These are phyloP conservation scores for Muraenolepis orangiensis DNA, from an alignment of 2,797 vertebrate species.

Conservation along the genomic window DNA sequence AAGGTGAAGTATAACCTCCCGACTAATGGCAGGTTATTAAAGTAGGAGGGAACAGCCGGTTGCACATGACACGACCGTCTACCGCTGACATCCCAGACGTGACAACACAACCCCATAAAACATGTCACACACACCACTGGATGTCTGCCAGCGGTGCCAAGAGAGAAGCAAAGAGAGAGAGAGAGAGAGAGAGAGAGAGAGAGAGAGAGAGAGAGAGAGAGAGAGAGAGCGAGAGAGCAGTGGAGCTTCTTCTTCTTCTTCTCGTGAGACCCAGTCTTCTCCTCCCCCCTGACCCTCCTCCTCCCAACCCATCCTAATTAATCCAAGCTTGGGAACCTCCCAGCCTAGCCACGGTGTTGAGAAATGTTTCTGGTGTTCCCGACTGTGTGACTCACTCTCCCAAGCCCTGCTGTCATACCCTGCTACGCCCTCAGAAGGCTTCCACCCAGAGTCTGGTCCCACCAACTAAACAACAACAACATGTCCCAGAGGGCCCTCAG, in stretches of 20 bases:
- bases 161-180: no score
- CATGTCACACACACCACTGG: constrained; percentile 28
- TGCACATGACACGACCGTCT: constrained; percentile 51
- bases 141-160: no score
- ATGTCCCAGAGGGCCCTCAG: no score
- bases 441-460: background rate
- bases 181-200: background rate
- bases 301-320: constrained; percentile 32
- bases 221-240: background rate
- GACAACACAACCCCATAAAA: constrained; percentile 36
- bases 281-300: constrained; percentile 8
- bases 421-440: background rate
- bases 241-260: background rate
- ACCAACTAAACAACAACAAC: no score
- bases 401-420: constrained; percentile 30
- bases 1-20: background rate
- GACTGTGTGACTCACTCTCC: constrained; percentile 49
- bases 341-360: constrained; percentile 55
- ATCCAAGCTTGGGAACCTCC: constrained; percentile 57
- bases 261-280: no score
- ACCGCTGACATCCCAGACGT: constrained; percentile 42
- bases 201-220: background rate
- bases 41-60: constrained; percentile 29
- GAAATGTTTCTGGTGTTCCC: constrained; percentile 39
- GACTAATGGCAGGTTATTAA: constrained; percentile 4